Percentiles rank a stretch among this genome's conserved stretches.
Conservation (phyloP, 2,888 invertebrate genomes). For the Sthenelais limicola region DNA sequence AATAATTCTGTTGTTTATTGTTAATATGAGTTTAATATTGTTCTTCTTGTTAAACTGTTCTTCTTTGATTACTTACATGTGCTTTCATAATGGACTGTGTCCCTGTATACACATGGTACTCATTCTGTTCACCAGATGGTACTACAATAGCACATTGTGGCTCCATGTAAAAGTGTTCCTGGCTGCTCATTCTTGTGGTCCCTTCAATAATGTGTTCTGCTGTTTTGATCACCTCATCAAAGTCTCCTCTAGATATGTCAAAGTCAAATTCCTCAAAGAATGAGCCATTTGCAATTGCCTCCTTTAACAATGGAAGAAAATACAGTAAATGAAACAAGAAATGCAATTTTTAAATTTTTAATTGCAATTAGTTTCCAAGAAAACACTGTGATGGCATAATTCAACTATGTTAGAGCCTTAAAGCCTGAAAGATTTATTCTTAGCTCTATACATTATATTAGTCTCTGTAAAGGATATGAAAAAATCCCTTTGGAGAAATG, state of each 20-base stretch:
- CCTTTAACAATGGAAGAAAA: no score
- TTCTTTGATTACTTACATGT: constrained; percentile 56
- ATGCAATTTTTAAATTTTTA: no score
- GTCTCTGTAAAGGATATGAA: no score
- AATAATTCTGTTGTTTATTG: no score
- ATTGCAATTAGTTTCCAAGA: no score
- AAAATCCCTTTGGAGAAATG: no score
- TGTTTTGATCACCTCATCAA: constrained; percentile 79
- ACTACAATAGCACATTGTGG: constrained; percentile 76
- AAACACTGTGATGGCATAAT: no score
- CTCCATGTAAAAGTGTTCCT: constrained; percentile 98
- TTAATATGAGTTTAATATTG: no score
- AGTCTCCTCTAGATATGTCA: constrained; percentile 75
- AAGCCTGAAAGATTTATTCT: no score
- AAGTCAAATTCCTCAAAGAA: background rate
- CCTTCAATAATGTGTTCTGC: constrained; percentile 86
- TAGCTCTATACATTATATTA: no score
- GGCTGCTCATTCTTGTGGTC: constrained; percentile 86
- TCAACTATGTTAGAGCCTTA: no score
- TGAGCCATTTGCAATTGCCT: constrained; percentile 46
- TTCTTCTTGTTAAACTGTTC: background rate
- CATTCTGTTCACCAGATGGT: constrained; percentile 82
- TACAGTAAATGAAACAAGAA: no score
- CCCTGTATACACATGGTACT: constrained; percentile 86
- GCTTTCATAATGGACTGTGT: constrained; percentile 77